Evolutionary conservation across 2,797 vertebrate species (phyloP), one percentile per base, ranked within the genome.

Genomic region (Alosa sapidissima): DNA sequence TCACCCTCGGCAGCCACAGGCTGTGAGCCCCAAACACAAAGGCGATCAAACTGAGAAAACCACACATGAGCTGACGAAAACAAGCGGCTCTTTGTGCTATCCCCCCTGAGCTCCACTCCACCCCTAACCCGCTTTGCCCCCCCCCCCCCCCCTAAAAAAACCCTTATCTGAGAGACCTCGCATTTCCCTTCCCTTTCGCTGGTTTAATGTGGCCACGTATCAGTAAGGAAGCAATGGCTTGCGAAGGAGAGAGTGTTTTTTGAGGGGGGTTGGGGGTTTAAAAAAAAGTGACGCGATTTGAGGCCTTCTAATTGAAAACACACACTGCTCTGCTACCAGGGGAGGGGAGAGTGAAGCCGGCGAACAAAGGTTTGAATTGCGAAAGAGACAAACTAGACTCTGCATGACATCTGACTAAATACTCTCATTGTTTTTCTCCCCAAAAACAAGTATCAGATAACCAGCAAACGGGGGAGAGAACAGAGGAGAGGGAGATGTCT

Each of bases 381-480:
- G 90, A 95, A 95, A 95, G 91, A 95, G 93, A 95, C 92, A 94
- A 94, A 93, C 91, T 93, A 89, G 88, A 93, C 92, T 93, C 93
- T 93, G 94, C 91, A 86, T 95, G 94, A 94, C 94, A 94, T 95
- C 93, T 95, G 92, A 95, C 93, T 93, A 94, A 96, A 95, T 93
- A 94, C 93, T 94, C 94, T 94, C 93, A 95, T 95, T 95, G 95
- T 95, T 95, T 95, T 93, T 93, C 90, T 91, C 91, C 91, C 90
- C 9, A 89, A 94, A 95, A 95, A 94, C 94, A 95, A 95, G 94
- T 94, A 95, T 95, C 93, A 88, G 91, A 88, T 95, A 93, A 92
- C 93, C 86, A 84, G 84, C 81, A 89, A 92, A 88, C 10, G 72
- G 86, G 86, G 89, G 89, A 87, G 84, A 88, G 81, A 87, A 72